A percentile compares a stretch with the other conserved stretches of the same genome.
phyloP scores from a whole-genome alignment of 92 coral and sea anemone species.

The Porites divaricata region DNA sequence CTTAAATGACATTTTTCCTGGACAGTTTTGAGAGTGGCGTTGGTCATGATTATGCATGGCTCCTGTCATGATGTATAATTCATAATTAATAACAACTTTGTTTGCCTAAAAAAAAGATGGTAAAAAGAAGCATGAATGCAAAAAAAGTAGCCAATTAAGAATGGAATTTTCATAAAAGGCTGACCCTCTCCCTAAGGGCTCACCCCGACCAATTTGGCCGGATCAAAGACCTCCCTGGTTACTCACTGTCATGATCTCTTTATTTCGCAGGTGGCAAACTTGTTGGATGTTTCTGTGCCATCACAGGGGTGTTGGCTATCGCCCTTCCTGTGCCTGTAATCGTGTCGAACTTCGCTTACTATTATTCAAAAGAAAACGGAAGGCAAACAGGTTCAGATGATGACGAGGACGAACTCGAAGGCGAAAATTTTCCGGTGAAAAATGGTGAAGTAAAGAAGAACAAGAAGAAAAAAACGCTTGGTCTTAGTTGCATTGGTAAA shows the following conservation, averaged over 20 bases:
- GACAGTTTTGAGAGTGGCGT: too few species aligned
- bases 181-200: too few species aligned
- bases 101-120: too few species aligned
- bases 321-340: slow-evolving; percentile 93
- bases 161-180: too few species aligned
- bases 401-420: slow-evolving; percentile 49
- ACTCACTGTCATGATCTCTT: not conserved
- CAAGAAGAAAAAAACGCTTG: not conserved
- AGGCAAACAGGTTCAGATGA: slow-evolving; percentile 50
- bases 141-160: too few species aligned
- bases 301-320: slow-evolving; percentile 85
- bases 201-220: too few species aligned
- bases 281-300: slow-evolving; percentile 92
- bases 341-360: slow-evolving; percentile 90
- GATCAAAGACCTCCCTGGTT: not conserved
- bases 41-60: too few species aligned
- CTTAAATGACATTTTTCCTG: too few species aligned
- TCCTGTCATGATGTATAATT: too few species aligned
- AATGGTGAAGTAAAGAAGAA: not conserved
- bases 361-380: slow-evolving; percentile 85
- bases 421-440: slow-evolving; percentile 7
- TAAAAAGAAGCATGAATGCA: too few species aligned
- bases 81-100: too few species aligned
- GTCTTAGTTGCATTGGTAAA: not conserved
- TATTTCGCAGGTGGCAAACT: slow-evolving; percentile 76